A percentile compares a stretch with the other conserved stretches of the same genome.
Conservation (phyloP, 2,113 vertebrate genomes). For the Motacilla tschutschensis region DNA sequence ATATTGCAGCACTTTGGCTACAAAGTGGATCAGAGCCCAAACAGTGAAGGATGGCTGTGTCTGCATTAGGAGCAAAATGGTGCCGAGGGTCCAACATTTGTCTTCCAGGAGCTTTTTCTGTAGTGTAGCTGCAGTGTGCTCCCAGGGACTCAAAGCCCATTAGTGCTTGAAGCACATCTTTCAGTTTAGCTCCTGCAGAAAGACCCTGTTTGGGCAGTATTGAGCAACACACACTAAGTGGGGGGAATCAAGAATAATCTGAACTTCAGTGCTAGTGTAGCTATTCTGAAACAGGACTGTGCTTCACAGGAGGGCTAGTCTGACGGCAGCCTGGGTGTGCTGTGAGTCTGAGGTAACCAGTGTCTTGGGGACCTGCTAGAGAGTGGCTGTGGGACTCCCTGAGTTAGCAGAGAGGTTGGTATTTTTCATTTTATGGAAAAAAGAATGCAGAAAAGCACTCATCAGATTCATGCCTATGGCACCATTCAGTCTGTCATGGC, state of each 20-base stretch:
- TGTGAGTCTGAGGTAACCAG: neutral
- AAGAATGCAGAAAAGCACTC: neutral
- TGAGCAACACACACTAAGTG: neutral
- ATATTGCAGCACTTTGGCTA: neutral
- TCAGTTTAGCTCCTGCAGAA: neutral
- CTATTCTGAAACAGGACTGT: neutral
- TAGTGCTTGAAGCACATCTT: neutral
- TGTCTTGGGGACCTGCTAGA: neutral
- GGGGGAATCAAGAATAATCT: neutral
- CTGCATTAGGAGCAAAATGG: neutral
- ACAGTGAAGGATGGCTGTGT: neutral
- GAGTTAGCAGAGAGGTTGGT: neutral
- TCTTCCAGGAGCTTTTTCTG: neutral
- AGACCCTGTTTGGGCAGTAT: fast-evolving
- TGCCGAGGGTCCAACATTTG: neutral
- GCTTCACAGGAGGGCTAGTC: neutral
- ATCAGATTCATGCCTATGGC: neutral
- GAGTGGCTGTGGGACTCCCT: neutral
- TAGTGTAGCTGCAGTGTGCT: neutral
- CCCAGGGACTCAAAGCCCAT: neutral
- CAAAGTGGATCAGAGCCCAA: neutral
- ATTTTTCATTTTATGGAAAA: neutral
- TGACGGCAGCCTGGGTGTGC: neutral
- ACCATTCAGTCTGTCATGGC: neutral
- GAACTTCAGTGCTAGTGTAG: fast-evolving